Base-by-base conservation (phyloP, 2,888 invertebrate species). In the Lapara coniferarum region DNA sequence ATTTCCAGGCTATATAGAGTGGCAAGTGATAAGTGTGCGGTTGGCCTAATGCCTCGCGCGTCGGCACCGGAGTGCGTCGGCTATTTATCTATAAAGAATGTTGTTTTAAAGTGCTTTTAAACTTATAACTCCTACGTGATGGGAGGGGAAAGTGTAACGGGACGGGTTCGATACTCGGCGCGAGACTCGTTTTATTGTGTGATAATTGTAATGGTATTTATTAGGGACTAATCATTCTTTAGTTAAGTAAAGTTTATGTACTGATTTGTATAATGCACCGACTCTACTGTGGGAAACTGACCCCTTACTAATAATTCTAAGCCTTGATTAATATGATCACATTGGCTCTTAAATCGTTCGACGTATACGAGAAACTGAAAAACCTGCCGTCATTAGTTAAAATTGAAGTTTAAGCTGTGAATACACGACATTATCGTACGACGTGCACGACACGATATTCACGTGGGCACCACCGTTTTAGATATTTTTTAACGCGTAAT, bases 71-170 rank as follows among this genome's bases (percentile, higher is more conserved):
- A 8, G 37, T 30, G 59, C 63, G 19, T 46, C 59, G 44, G 46
- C 59, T 59, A 56, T 25, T 49, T 63, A 63, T 63, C 63, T 63
- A 63, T 46, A 63, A 63, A 63, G 63, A 63, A 63, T 63, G 63
- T 63, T 63, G 63, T 63, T 49, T 59, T 49, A 63, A 56, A 63
- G 63, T 63, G 63, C 63, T 63, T 63, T 59, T 63, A 63, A 46
- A 63, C 46, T 63, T 49, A 49, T 63, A 49, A 63, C 63, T 19
- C 63, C 46, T 63, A 63, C 63, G 63, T 49, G 63, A 63, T 49
- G 46, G 63, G 12, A 37, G 46, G 63, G 59, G 59, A 49, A 63
- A 63, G 63, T 63, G 63, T 49, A 63, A 46, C 59, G 56, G 56
- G 13, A 12, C 25, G 25, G 13, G 25, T 56, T 25, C 44, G 19